Evolutionary conservation across 2,797 vertebrate genomes (phyloP).

Genomic region (Hirundo rustica): DNA sequence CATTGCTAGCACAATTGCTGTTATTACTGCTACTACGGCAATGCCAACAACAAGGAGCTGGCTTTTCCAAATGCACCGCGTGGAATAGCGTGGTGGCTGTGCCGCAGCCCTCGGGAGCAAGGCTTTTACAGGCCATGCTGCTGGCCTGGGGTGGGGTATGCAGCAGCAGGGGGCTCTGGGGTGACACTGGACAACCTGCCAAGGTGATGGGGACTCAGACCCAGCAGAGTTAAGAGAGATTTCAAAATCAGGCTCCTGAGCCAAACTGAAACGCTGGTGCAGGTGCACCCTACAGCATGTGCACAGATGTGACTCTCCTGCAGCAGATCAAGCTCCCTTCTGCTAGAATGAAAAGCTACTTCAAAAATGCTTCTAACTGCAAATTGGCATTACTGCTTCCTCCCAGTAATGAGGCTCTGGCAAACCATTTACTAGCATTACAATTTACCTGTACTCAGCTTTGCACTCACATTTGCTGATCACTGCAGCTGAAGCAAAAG

Average conservation of each 20-base stretch:
- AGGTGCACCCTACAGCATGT: neutral
- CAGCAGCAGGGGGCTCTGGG: neutral
- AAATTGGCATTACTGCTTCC: neutral
- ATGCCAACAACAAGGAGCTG: neutral
- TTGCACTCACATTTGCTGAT: neutral
- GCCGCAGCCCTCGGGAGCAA: neutral
- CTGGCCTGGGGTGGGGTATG: neutral
- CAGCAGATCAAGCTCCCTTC: neutral
- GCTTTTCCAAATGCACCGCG: neutral
- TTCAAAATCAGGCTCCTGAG: neutral
- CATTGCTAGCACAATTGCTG: neutral
- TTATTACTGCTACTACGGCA: neutral
- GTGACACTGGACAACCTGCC: neutral
- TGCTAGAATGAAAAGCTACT: neutral
- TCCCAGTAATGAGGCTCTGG: neutral
- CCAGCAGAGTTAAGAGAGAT: neutral
- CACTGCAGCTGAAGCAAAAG: neutral
- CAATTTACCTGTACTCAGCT: neutral
- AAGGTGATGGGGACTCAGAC: neutral
- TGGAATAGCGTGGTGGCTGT: fast-evolving
- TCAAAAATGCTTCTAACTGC: neutral
- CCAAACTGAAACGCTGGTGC: neutral
- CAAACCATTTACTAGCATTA: neutral
- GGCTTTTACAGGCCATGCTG: neutral
- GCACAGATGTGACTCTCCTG: neutral